These are phyloP conservation scores for Drosophila bifasciata DNA, from an alignment of 1,140 invertebrate species.

Conservation along the genomic window DNA sequence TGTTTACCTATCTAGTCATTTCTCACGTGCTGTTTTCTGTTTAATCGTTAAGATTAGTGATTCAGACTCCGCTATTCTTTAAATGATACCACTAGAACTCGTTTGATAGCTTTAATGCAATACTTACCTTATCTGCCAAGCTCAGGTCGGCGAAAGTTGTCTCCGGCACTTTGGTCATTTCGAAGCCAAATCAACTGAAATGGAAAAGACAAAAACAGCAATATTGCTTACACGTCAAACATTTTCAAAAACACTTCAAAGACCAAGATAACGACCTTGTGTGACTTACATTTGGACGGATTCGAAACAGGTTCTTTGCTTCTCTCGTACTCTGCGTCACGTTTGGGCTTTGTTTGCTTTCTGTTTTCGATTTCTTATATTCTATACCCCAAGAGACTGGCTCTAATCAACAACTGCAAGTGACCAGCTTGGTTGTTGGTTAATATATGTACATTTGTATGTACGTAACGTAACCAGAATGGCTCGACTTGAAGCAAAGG, in stretches of 20 bases:
- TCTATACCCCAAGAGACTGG: constrained; percentile 63
- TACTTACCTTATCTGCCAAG: constrained; percentile 77
- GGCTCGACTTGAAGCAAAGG: background rate
- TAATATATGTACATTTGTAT: background rate
- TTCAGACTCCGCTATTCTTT: constrained; percentile 26
- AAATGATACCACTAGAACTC: constrained; percentile 8
- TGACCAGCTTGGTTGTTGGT: background rate
- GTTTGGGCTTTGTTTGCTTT: constrained; percentile 21
- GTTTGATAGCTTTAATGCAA: background rate
- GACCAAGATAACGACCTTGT: constrained; percentile 55
- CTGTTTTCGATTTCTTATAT: constrained; percentile 27
- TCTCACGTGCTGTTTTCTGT: constrained; percentile 51
- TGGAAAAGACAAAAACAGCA: constrained; percentile 14
- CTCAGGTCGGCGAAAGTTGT: constrained; percentile 75
- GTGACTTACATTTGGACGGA: constrained; percentile 55
- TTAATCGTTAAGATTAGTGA: constrained; percentile 35
- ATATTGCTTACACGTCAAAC: constrained; percentile 35
- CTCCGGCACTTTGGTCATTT: constrained; percentile 73
- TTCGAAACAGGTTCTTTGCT: constrained; percentile 67
- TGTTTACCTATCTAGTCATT: constrained; percentile 27
- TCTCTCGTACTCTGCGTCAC: too few species aligned
- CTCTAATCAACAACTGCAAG: constrained; percentile 47
- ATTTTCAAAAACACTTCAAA: constrained; percentile 23
- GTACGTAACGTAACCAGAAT: background rate
- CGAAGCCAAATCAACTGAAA: constrained; percentile 15